Evolutionary conservation across 2,888 invertebrate genomes (phyloP), one percentile per base, ranked within the genome.

Genomic region (Amiota mariae): DNA sequence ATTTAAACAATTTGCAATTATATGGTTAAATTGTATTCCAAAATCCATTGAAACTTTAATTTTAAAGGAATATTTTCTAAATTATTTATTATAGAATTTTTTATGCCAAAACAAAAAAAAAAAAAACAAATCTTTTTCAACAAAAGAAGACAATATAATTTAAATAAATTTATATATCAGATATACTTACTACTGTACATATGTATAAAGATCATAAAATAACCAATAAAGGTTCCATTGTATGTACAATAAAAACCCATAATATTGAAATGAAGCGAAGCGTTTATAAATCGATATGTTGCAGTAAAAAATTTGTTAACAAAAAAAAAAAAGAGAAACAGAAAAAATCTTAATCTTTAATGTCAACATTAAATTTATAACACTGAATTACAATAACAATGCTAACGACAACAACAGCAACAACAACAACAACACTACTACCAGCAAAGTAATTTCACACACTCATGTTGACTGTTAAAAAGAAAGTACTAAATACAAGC

Each of bases 341-440:
- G 79, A 84, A 80, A 83, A 49, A 86, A 82, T 86, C 84, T 80
- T 82, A 85, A 86, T 86, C 83, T 83, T 85, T 78, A 86, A 78
- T 84, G 83, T 82, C 79, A 77, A 74, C 84, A 83, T 85, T 82
- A 85, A 83, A 86, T 84, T 77, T 77, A 75, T 76, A 61, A 57
- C 63, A 11, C 15, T 46, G 63, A 63, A 36, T 36, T 36, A 36
- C 36, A 36, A 36, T 36, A 36, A 36, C 8, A 36, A 36, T 3
- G 8, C 1, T 8, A 18, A 4, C 18, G n/a, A 63, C 70, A 48
- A 20, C 12, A 18, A 3, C 36, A 71, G 74, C n/a, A 18, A 57
- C 15, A 15, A 11, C 15, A 36, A 63, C 70, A 59, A 20, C 12
- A 47, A 3, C 36, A 71, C 75, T 77, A 78, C 78, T 81, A 78